These are phyloP conservation scores for Condylostylus longicornis DNA, from an alignment of 1,140 invertebrate genomes.

Conservation along the genomic window DNA sequence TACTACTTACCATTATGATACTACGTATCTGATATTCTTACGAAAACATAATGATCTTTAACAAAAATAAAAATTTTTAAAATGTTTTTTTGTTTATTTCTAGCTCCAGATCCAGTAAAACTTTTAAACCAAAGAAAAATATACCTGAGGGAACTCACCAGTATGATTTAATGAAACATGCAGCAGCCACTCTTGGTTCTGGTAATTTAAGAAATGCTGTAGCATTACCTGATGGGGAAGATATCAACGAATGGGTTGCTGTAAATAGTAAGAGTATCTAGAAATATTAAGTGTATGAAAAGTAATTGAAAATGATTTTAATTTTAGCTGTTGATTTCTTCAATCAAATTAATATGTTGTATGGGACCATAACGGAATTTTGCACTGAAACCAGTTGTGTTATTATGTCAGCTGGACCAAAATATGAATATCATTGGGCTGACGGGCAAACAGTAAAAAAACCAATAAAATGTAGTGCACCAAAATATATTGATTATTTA, in stretches of 20 bases:
- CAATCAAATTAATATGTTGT: slow-evolving; percentile 99
- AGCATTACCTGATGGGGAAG: slow-evolving; percentile 94
- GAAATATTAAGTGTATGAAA: background rate
- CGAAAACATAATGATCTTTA: too few species aligned
- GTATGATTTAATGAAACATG: slow-evolving; percentile 99
- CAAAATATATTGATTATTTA: slow-evolving; percentile 98
- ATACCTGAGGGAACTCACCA: slow-evolving; percentile 98
- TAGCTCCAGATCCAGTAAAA: slow-evolving; percentile 68
- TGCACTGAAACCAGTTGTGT: slow-evolving; percentile 96
- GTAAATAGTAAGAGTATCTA: slow-evolving; percentile 76
- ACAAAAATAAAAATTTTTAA: background rate
- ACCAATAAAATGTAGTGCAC: slow-evolving; percentile 97
- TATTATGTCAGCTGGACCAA: slow-evolving; percentile 94
- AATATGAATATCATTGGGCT: slow-evolving; percentile 99
- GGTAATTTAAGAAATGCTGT: slow-evolving; percentile 93
- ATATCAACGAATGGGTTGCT: slow-evolving; percentile 99
- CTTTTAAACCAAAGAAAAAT: slow-evolving; percentile 98
- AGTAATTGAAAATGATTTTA: background rate
- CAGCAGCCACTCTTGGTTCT: slow-evolving; percentile 92
- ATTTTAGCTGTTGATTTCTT: slow-evolving; percentile 91
- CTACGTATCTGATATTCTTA: too few species aligned
- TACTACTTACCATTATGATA: too few species aligned
- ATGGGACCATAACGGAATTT: slow-evolving; percentile 98
- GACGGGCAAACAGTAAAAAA: slow-evolving; percentile 97
- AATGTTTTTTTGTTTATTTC: slow-evolving; percentile 9